These are phyloP conservation scores for Temnopleurus reevesii DNA, from an alignment of 53 echinoderm and acorn worm species.

Conservation along the genomic window DNA sequence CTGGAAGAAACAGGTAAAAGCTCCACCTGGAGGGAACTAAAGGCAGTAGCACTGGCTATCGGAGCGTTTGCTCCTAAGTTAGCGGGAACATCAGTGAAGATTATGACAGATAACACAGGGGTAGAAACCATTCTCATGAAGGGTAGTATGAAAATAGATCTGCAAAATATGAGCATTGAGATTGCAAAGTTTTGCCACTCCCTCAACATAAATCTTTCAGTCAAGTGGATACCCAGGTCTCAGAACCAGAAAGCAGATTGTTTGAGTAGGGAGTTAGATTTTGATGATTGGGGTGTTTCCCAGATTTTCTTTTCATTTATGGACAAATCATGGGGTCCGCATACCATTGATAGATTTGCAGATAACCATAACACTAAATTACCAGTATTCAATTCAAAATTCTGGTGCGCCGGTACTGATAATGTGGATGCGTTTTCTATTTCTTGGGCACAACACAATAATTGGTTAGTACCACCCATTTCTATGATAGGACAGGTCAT, in stretches of 20 bases:
- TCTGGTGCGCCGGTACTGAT: neutral
- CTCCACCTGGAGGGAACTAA: conserved; percentile 19
- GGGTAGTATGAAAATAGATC: neutral
- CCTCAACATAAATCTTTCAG: neutral
- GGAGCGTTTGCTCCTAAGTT: neutral
- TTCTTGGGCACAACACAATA: neutral
- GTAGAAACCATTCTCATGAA: neutral
- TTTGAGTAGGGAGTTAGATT: neutral
- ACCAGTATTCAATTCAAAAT: neutral
- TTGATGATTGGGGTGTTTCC: neutral
- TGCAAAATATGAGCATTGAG: neutral
- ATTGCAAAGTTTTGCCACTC: neutral
- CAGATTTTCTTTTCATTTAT: neutral
- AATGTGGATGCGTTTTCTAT: neutral
- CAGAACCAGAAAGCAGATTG: no score
- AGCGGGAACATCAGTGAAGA: neutral
- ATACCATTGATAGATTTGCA: neutral
- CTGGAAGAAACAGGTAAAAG: neutral
- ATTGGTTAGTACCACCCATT: no score
- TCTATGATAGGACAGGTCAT: no score
- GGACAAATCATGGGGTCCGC: neutral
- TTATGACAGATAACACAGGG: neutral
- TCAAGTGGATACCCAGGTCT: neutral
- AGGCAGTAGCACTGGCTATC: conserved; percentile 14
- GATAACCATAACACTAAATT: neutral